Conservation (phyloP, 2,888 invertebrate species). For the Corythucha ciliata region DNA sequence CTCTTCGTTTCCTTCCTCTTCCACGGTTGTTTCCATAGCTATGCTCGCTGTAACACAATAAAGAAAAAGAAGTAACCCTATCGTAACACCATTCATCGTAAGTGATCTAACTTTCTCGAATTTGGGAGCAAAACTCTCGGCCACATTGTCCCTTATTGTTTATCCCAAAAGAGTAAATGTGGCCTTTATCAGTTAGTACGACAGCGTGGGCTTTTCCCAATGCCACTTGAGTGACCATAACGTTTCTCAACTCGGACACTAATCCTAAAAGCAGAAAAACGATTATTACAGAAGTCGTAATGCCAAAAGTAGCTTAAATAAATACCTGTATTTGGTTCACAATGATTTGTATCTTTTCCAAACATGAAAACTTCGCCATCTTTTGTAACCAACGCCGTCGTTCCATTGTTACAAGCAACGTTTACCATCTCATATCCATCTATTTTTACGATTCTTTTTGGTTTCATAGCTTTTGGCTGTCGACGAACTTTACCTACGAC, state of each 20-base stretch:
- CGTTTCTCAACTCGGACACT: constrained; percentile 63
- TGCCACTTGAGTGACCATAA: constrained; percentile 55
- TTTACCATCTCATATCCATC: constrained; percentile 73
- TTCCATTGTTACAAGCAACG: constrained; percentile 89
- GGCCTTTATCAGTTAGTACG: constrained; percentile 75
- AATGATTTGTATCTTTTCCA: constrained; percentile 84
- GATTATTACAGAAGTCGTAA: background rate
- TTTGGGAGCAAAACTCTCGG: constrained; percentile 56
- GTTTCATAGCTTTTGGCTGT: constrained; percentile 82
- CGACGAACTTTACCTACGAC: constrained; percentile 54
- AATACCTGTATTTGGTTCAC: constrained; percentile 56
- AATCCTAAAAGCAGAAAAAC: constrained; percentile 45
- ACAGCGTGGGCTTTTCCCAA: constrained; percentile 96
- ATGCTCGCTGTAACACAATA: constrained; percentile 30
- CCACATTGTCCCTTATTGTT: constrained; percentile 98
- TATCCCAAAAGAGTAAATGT: constrained; percentile 89
- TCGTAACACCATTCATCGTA: background rate
- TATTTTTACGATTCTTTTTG: constrained; percentile 83
- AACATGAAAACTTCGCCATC: constrained; percentile 87
- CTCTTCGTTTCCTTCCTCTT: constrained; percentile 48
- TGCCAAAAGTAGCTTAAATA: background rate
- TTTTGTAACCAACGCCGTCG: constrained; percentile 82
- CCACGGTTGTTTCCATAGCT: constrained; percentile 51
- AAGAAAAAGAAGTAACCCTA: background rate
- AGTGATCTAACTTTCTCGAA: constrained; percentile 43